These are phyloP conservation scores for Miltochrista miniata DNA, from an alignment of 2,888 invertebrate genomes.

Conservation along the genomic window DNA sequence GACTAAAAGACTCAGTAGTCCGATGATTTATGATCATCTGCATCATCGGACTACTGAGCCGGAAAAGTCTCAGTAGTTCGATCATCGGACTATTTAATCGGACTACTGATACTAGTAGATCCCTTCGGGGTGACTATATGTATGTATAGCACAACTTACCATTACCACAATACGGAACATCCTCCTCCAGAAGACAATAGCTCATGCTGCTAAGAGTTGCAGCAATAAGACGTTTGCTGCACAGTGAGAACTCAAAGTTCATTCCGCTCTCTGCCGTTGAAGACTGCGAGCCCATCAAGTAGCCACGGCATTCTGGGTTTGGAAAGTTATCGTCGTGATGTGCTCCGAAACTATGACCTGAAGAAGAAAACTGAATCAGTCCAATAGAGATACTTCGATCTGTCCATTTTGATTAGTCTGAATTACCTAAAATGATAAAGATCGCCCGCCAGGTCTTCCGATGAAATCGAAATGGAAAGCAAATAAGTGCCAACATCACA, in stretches of 20 bases:
- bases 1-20: too few species aligned
- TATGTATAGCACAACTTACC: constrained; percentile 57
- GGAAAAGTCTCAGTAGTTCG: too few species aligned
- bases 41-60: too few species aligned
- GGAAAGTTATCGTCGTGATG: constrained; percentile 79
- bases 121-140: too few species aligned
- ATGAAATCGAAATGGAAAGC: too few species aligned
- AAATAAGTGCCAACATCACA: too few species aligned
- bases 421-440: too few species aligned
- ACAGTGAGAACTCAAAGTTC: constrained; percentile 73
- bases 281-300: constrained; percentile 78
- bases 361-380: not conserved
- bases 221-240: constrained; percentile 76
- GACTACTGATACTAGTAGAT: too few species aligned
- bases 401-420: too few species aligned
- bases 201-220: constrained; percentile 75
- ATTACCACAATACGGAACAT: constrained; percentile 79
- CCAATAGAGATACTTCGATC: not conserved
- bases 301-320: constrained; percentile 64
- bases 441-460: too few species aligned
- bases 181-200: constrained; percentile 70
- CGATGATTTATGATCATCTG: too few species aligned
- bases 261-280: constrained; percentile 49
- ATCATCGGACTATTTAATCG: too few species aligned
- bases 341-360: constrained; percentile 82